These are phyloP conservation scores for Ophion ventricosus DNA, from an alignment of 2,888 invertebrate species.

Conservation along the genomic window DNA sequence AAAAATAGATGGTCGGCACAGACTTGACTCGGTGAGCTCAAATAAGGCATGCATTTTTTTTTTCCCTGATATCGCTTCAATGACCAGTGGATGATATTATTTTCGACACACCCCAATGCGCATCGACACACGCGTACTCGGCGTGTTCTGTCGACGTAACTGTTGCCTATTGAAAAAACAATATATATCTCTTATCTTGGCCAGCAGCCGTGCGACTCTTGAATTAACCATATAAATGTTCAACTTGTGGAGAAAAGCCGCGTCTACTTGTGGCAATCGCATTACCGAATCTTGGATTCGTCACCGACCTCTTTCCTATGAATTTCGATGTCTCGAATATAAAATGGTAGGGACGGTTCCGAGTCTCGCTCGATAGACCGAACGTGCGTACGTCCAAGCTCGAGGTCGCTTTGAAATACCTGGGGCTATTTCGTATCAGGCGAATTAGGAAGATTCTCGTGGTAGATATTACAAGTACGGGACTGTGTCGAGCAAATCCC, in stretches of 20 bases:
- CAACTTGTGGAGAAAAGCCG: background rate
- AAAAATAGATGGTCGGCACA: no score
- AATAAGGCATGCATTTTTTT: no score
- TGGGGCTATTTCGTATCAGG: background rate
- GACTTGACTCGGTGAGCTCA: no score
- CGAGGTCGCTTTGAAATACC: background rate
- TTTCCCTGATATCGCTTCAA: no score
- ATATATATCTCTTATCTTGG: background rate
- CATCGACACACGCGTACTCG: background rate
- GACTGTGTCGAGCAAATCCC: background rate
- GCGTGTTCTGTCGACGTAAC: background rate
- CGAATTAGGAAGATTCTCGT: background rate
- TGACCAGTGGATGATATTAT: no score
- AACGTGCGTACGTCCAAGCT: background rate
- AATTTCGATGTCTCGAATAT: constrained; percentile 25
- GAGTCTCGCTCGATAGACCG: background rate
- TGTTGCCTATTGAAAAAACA: background rate
- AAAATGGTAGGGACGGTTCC: constrained; percentile 3
- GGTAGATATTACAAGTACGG: background rate
- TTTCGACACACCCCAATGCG: background rate
- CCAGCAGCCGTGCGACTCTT: background rate
- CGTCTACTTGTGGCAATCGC: background rate
- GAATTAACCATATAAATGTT: constrained; percentile 8
- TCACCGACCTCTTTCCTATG: background rate
- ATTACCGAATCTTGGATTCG: constrained; percentile 24